These are phyloP conservation scores for Diplazon laetatorius DNA, from an alignment of 2,888 invertebrate species.

Conservation along the genomic window DNA sequence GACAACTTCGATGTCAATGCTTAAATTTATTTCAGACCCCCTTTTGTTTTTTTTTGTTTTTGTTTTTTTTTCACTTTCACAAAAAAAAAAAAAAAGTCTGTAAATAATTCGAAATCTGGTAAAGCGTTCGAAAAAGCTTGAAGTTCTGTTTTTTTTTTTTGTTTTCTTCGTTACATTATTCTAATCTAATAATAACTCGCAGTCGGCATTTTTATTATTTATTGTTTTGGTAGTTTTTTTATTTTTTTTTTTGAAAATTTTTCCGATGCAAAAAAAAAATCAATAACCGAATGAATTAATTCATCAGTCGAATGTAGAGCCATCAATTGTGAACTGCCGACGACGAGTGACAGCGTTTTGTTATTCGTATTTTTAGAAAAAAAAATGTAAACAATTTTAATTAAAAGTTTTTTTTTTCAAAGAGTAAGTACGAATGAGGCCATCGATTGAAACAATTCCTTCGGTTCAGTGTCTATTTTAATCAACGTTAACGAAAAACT, in stretches of 20 bases:
- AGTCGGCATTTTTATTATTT: no score
- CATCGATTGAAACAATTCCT: conserved; percentile 39
- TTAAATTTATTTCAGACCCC: conserved; percentile 17
- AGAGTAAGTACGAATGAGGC: conserved; percentile 44
- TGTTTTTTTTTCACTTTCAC: no score
- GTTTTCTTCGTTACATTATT: no score
- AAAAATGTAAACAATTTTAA: conserved; percentile 27
- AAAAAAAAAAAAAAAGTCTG: conserved; percentile 48
- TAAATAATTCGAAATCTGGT: conserved; percentile 68
- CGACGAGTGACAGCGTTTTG: conserved; percentile 33
- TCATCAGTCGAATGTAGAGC: conserved; percentile 16
- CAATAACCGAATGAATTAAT: no score
- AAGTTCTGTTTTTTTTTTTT: no score
- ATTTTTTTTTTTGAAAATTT: no score
- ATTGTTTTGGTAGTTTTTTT: no score
- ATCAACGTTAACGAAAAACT: conserved; percentile 5
- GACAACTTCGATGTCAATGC: conserved; percentile 48
- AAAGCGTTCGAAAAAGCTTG: conserved; percentile 69
- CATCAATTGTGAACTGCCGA: conserved; percentile 20
- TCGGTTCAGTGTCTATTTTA: conserved; percentile 31
- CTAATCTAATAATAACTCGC: no score
- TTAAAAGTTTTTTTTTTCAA: background rate
- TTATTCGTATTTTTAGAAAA: no score
- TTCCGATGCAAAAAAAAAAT: background rate
- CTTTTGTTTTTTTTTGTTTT: conserved; percentile 33